Conservation (phyloP, 1,140 invertebrate species). For the Chrysopa pallens region DNA sequence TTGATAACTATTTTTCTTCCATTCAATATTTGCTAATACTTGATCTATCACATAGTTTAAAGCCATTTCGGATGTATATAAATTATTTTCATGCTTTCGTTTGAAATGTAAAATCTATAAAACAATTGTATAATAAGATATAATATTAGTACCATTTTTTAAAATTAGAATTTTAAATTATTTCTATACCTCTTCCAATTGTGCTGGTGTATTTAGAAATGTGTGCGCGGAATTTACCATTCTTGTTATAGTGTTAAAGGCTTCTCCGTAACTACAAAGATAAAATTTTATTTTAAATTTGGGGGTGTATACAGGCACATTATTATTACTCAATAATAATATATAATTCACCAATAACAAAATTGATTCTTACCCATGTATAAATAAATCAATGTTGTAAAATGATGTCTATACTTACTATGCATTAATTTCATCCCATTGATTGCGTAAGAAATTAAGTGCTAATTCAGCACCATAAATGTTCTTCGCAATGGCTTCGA, state of each 20-base stretch:
- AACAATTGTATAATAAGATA: not conserved
- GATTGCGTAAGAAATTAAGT: slow-evolving; percentile 27
- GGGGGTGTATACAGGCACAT: no score
- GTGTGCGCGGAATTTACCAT: slow-evolving; percentile 22
- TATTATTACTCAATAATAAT: no score
- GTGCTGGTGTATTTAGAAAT: slow-evolving; percentile 18
- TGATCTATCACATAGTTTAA: slow-evolving; percentile 62
- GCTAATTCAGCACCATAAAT: slow-evolving; percentile 28
- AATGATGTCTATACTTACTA: slow-evolving; percentile 28
- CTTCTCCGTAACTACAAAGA: slow-evolving; percentile 19
- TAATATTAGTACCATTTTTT: no score
- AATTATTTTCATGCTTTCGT: slow-evolving; percentile 31
- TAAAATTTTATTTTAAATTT: slow-evolving; percentile 1
- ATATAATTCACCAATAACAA: no score
- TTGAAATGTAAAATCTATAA: slow-evolving; percentile 47
- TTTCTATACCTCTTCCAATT: not conserved
- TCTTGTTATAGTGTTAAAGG: slow-evolving; percentile 19
- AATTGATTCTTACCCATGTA: not conserved
- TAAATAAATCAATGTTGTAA: not conserved
- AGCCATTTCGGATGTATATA: slow-evolving; percentile 41
- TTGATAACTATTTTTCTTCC: slow-evolving; percentile 57
- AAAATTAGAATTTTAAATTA: not conserved
- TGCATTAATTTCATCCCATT: slow-evolving; percentile 23
- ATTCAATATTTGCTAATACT: slow-evolving; percentile 57
- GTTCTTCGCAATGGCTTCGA: slow-evolving; percentile 19